These are phyloP conservation scores for Psilopsiagon aurifrons DNA, from an alignment of 2,113 vertebrate species.

Conservation along the genomic window DNA sequence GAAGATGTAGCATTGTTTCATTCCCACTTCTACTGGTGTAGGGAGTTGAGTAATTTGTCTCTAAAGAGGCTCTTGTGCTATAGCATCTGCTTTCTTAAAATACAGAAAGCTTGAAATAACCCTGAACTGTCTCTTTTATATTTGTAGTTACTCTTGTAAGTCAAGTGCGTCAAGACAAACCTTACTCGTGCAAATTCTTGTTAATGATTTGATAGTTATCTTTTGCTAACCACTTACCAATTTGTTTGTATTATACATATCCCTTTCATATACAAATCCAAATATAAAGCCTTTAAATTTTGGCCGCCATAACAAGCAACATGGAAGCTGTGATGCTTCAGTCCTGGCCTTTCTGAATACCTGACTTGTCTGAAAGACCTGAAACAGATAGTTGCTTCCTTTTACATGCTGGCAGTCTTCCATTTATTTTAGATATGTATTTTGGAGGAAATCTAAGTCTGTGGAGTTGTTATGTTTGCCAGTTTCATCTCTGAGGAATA, in stretches of 20 bases:
- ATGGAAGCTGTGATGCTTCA: not conserved
- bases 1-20: not conserved
- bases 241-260: not conserved
- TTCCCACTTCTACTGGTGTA: not conserved
- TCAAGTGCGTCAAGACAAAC: not conserved
- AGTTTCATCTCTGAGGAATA: not conserved
- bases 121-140: not conserved
- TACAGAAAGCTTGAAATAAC: not conserved
- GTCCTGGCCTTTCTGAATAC: not conserved
- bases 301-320: not conserved
- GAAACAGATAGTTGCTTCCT: not conserved
- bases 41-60: not conserved
- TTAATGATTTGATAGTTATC: not conserved
- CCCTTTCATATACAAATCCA: not conserved
- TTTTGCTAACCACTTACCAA: not conserved
- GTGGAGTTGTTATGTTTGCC: not conserved
- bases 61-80: not conserved
- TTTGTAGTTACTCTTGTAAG: not conserved
- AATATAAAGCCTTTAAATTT: not conserved
- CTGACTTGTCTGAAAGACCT: rapidly evolving
- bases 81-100: not conserved
- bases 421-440: rapidly evolving
- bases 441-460: not conserved
- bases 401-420: not conserved
- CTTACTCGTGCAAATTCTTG: not conserved